phyloP scores from a whole-genome alignment of 2,888 invertebrate species.

The Chymomyza procnemis region DNA sequence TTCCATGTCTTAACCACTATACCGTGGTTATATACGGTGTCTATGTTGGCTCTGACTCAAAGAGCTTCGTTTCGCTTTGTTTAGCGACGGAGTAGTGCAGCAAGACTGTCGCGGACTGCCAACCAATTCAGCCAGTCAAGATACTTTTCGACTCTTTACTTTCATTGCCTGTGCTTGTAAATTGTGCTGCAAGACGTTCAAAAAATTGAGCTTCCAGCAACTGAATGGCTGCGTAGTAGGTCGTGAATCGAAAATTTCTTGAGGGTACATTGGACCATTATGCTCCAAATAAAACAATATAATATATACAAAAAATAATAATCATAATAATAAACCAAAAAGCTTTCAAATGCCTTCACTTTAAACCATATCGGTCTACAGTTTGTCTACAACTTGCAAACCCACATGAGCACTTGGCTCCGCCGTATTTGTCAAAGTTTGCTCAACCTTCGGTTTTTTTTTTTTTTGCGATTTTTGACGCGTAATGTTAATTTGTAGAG shows the following conservation, averaged over 20 bases:
- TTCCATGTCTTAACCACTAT: neutral
- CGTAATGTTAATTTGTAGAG: constrained; percentile 34
- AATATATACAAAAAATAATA: no score
- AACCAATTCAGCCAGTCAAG: neutral
- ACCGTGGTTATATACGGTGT: neutral
- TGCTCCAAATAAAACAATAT: no score
- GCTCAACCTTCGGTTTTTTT: constrained; percentile 56
- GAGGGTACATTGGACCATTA: no score
- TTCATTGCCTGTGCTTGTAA: constrained; percentile 24
- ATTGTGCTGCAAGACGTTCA: neutral
- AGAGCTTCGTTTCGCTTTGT: constrained; percentile 40
- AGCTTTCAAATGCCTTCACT: neutral
- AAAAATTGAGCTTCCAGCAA: neutral
- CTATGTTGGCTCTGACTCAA: constrained; percentile 22
- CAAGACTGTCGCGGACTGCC: neutral
- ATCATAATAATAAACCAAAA: neutral
- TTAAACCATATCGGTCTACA: neutral
- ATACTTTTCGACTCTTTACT: neutral
- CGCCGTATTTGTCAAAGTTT: constrained; percentile 20
- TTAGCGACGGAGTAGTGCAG: constrained; percentile 5
- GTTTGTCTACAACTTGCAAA: constrained; percentile 16
- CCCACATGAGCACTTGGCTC: constrained; percentile 42
- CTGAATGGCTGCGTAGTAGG: neutral
- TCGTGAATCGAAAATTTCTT: neutral
- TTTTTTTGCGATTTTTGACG: constrained; percentile 11